Conservation (phyloP, 2,797 vertebrate species). For the Ceryle rudis region DNA sequence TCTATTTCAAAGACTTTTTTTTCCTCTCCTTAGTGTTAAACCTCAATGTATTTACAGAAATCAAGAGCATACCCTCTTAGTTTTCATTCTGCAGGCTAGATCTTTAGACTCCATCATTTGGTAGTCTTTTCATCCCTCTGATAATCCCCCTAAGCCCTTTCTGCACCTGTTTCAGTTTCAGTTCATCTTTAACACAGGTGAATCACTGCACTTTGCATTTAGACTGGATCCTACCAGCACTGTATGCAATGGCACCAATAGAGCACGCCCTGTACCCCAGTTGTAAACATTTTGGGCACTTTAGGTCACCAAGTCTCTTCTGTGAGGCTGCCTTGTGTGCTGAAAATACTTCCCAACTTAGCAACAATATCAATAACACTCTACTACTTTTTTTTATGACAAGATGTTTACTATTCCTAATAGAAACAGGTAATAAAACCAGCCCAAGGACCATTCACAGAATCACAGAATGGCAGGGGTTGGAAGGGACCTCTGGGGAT, state of each 20-base stretch:
- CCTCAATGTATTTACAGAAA: background rate
- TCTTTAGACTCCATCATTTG: background rate
- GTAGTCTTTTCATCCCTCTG: background rate
- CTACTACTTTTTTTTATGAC: background rate
- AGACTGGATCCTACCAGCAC: background rate
- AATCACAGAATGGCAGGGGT: background rate
- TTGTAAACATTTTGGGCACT: background rate
- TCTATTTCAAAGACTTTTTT: background rate
- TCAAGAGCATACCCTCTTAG: background rate
- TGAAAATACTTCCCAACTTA: background rate
- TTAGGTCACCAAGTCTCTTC: background rate
- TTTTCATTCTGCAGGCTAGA: background rate
- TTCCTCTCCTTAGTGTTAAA: background rate
- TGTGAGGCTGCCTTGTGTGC: background rate
- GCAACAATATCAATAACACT: background rate
- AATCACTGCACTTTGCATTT: background rate
- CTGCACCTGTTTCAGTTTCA: background rate
- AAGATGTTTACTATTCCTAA: slow-evolving; percentile 20
- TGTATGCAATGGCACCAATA: rapidly evolving
- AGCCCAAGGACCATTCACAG: background rate
- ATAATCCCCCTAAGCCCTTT: background rate
- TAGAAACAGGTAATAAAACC: slow-evolving; percentile 35
- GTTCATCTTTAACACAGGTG: background rate
- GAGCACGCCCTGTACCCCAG: background rate
- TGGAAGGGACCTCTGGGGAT: background rate